Percentiles rank a stretch among this genome's conserved stretches.
These are phyloP conservation scores for Panagrolaimus sp. DNA, from an alignment of 1,140 invertebrate genomes.

Conservation along the genomic window DNA sequence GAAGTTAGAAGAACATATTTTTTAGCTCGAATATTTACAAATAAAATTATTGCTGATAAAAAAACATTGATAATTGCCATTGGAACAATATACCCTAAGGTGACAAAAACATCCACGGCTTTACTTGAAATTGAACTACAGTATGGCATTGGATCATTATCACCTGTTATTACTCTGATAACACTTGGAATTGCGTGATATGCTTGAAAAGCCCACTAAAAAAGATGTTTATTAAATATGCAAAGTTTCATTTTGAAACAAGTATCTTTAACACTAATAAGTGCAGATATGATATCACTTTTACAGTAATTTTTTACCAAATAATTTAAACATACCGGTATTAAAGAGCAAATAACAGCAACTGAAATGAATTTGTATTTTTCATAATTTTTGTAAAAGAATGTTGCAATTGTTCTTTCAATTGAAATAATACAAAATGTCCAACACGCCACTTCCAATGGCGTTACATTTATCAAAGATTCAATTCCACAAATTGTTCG, in stretches of 20 bases:
- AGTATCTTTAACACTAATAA: not conserved
- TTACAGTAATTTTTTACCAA: not conserved
- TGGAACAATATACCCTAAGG: not conserved
- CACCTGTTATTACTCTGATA: not conserved
- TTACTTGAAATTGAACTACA: not conserved
- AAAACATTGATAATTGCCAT: not conserved
- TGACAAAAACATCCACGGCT: not conserved
- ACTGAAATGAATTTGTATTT: not conserved
- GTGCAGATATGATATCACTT: not conserved
- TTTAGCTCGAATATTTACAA: not conserved
- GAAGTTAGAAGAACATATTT: not conserved
- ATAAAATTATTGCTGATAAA: not conserved
- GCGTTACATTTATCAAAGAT: constrained; percentile 1
- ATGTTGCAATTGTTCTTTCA: constrained; percentile 2
- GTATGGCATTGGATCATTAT: not conserved
- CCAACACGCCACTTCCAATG: not conserved
- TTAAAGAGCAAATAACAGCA: no score
- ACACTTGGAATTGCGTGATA: not conserved
- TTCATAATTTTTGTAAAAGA: constrained; percentile 16
- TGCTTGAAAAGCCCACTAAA: constrained; percentile 6
- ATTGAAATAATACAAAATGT: not conserved
- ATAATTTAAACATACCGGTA: no score
- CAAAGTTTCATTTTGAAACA: not conserved
- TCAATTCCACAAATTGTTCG: constrained; percentile 6
- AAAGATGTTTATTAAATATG: not conserved